phyloP scores from a whole-genome alignment of 2,113 vertebrate genomes.

The Malurus alboscapulatus region DNA sequence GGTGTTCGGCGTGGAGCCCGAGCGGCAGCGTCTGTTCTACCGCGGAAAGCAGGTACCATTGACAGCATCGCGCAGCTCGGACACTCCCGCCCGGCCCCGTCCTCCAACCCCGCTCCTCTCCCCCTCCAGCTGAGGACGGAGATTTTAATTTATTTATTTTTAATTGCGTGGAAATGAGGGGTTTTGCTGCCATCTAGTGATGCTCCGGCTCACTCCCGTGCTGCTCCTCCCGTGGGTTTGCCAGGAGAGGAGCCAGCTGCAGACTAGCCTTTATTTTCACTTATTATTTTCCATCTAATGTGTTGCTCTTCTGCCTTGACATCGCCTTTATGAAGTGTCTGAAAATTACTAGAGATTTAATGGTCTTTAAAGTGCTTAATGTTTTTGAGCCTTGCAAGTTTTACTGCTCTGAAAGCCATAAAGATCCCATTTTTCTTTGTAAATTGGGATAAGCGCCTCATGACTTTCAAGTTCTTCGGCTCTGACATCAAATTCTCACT shows the following conservation, averaged over 20 bases:
- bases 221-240: not conserved
- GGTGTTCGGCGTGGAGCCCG: conserved; percentile 84
- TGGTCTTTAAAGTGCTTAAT: not conserved
- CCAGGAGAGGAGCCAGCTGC: rapidly evolving
- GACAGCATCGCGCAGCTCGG: not conserved
- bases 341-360: not conserved
- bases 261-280: rapidly evolving
- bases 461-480: not conserved
- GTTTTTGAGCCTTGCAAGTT: not conserved
- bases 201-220: not conserved
- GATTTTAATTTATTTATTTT: not conserved
- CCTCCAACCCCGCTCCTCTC: rapidly evolving
- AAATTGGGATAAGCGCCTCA: not conserved
- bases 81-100: not conserved
- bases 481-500: rapidly evolving
- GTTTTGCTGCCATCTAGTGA: conserved; percentile 49
- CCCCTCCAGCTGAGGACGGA: not conserved
- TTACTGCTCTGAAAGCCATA: rapidly evolving
- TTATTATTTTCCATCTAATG: rapidly evolving
- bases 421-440: not conserved
- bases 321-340: not conserved
- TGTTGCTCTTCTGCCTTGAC: not conserved
- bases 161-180: not conserved
- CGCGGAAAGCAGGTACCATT: conserved; percentile 89
- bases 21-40: conserved; percentile 91